phyloP scores from a whole-genome alignment of 2,888 invertebrate species.

The Hecatera dysodea region DNA sequence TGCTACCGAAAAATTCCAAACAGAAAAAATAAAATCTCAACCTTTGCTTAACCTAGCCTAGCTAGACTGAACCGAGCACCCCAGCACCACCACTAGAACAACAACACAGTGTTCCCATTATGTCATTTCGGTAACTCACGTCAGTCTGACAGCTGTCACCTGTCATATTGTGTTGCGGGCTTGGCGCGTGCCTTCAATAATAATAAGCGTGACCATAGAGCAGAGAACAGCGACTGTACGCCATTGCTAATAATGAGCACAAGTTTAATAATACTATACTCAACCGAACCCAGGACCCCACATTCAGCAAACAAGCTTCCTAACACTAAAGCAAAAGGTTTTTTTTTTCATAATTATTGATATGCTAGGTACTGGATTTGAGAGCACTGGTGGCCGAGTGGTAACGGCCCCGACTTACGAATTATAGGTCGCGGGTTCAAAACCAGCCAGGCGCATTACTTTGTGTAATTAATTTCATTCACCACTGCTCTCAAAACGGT shows the following conservation, averaged over 20 bases:
- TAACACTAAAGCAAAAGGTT: no score
- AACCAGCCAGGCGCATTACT: no score
- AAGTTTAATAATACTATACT: not conserved
- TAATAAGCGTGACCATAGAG: slow-evolving; percentile 7
- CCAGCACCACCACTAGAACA: not conserved
- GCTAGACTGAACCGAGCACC: not conserved
- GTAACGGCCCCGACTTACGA: no score
- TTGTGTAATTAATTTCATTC: no score
- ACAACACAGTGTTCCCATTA: slow-evolving; percentile 1
- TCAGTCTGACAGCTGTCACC: slow-evolving; percentile 53
- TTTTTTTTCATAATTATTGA: no score
- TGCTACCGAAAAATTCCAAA: not conserved
- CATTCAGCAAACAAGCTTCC: no score
- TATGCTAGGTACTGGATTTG: no score
- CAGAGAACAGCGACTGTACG: not conserved
- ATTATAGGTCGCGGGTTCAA: no score
- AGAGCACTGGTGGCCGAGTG: no score
- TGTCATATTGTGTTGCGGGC: slow-evolving; percentile 14
- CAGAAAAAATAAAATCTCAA: not conserved
- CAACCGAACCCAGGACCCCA: no score
- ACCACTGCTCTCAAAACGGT: no score
- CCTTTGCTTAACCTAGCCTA: not conserved
- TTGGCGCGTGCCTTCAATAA: slow-evolving; percentile 29
- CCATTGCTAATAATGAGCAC: no score
- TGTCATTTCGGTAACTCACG: slow-evolving; percentile 12